Conservation (phyloP, 2,888 invertebrate species). For the Pollenia labialis region DNA sequence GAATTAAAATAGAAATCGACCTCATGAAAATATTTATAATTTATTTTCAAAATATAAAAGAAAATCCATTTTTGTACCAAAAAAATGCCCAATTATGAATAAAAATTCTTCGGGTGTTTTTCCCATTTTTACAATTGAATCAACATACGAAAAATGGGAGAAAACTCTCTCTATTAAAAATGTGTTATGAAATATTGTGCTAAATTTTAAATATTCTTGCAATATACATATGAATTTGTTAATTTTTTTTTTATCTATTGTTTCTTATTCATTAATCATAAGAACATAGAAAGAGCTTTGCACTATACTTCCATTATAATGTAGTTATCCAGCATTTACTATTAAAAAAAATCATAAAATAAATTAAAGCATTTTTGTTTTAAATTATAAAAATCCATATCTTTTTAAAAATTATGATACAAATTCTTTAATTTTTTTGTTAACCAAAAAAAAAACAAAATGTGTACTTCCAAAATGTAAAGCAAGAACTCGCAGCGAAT, state of each 20-base stretch:
- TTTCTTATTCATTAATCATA: background rate
- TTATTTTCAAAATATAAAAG: too few species aligned
- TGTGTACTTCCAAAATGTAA: conserved; percentile 47
- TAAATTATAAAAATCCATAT: conserved; percentile 64
- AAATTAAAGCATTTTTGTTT: conserved; percentile 39
- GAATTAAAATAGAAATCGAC: too few species aligned
- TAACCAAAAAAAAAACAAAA: conserved; percentile 33
- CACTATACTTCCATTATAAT: conserved; percentile 51
- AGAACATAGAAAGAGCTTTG: background rate
- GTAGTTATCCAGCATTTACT: conserved; percentile 58
- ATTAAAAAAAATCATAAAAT: background rate
- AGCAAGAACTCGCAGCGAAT: conserved; percentile 57
- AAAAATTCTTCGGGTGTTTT: too few species aligned
- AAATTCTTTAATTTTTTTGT: conserved; percentile 49
- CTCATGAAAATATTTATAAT: too few species aligned
- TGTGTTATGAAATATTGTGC: too few species aligned
- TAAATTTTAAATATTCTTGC: too few species aligned
- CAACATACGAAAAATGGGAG: too few species aligned
- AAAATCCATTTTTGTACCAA: too few species aligned
- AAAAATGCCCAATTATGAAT: too few species aligned
- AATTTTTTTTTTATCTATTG: background rate
- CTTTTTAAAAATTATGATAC: conserved; percentile 59
- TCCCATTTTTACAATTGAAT: too few species aligned
- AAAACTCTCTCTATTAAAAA: too few species aligned
- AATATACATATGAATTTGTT: background rate